Evolutionary conservation across 2,888 invertebrate genomes (phyloP).

Genomic region (Leucoptera coffeella): DNA sequence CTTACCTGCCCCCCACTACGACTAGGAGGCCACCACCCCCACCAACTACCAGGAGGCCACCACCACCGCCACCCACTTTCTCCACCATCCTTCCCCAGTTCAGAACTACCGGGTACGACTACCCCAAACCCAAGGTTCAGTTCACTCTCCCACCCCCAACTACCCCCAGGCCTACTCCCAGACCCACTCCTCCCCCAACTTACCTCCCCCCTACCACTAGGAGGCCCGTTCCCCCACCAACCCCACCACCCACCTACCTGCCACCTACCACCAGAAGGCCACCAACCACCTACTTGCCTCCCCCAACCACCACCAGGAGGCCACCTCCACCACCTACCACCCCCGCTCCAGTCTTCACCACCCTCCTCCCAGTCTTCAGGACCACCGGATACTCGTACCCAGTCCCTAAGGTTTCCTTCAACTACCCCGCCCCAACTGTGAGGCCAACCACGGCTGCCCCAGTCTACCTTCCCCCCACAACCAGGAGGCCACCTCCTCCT

Average conservation of each 20-base stretch:
- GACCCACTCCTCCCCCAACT: slow-evolving; percentile 6
- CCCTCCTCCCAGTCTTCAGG: slow-evolving; percentile 1
- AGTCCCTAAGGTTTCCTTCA: slow-evolving; percentile 10
- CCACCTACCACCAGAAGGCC: slow-evolving; percentile 5
- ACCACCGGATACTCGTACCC: slow-evolving; percentile 5
- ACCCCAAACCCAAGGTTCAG: slow-evolving; percentile 15
- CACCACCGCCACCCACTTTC: slow-evolving; percentile 11
- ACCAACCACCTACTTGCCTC: slow-evolving; percentile 2
- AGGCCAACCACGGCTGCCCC: slow-evolving; percentile 5
- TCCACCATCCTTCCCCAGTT: slow-evolving; percentile 10
- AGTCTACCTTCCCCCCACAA: slow-evolving; percentile 7
- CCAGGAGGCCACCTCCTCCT: slow-evolving; percentile 6
- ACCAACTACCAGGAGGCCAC: slow-evolving; percentile 8
- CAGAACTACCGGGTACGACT: slow-evolving; percentile 18
- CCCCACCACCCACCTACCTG: slow-evolving; percentile 4
- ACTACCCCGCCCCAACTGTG: slow-evolving; percentile 7
- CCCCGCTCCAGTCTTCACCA: slow-evolving; percentile 2
- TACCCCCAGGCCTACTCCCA: slow-evolving; percentile 6
- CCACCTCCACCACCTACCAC: slow-evolving; percentile 6
- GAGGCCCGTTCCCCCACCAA: slow-evolving; percentile 1
- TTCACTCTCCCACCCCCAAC: slow-evolving; percentile 17
- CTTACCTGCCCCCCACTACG: slow-evolving; percentile 8
- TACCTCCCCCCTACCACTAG: background rate
- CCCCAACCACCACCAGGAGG: slow-evolving; percentile 5
- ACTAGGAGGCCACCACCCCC: slow-evolving; percentile 10